phyloP scores from a whole-genome alignment of 2,888 invertebrate species.

The Doris montereyensis region DNA sequence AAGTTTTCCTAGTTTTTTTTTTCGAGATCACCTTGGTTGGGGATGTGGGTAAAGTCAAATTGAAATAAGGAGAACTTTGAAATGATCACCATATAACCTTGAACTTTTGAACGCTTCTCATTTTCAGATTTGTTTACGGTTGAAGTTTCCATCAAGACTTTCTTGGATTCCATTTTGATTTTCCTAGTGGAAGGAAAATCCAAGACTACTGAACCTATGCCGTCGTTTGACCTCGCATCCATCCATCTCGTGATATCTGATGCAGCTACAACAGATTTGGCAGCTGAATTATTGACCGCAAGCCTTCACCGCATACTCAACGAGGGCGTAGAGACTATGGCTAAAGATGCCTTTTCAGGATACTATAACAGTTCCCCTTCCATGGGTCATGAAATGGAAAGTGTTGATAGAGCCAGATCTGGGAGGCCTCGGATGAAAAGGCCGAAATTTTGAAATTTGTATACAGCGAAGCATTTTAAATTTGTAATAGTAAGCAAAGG shows the following conservation, averaged over 20 bases:
- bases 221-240: neutral
- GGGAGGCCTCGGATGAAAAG: constrained; percentile 37
- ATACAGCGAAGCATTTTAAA: too few species aligned
- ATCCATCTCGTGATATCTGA: constrained; percentile 37
- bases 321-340: constrained; percentile 6
- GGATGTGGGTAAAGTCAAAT: too few species aligned
- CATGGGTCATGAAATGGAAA: neutral
- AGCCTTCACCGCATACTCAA: neutral
- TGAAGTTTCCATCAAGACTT: constrained; percentile 31
- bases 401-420: constrained; percentile 9
- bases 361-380: too few species aligned
- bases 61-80: too few species aligned
- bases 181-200: constrained; percentile 38
- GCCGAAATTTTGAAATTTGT: neutral
- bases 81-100: neutral
- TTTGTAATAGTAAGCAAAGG: too few species aligned
- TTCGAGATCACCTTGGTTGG: too few species aligned
- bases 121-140: neutral
- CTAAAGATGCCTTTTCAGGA: neutral
- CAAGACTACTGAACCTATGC: neutral
- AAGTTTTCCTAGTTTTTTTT: too few species aligned
- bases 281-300: constrained; percentile 37
- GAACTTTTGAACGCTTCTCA: neutral
- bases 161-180: constrained; percentile 41
- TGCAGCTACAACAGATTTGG: constrained; percentile 24